Conservation (phyloP, 2,888 invertebrate genomes). For the Sepioteuthis lessoniana region DNA sequence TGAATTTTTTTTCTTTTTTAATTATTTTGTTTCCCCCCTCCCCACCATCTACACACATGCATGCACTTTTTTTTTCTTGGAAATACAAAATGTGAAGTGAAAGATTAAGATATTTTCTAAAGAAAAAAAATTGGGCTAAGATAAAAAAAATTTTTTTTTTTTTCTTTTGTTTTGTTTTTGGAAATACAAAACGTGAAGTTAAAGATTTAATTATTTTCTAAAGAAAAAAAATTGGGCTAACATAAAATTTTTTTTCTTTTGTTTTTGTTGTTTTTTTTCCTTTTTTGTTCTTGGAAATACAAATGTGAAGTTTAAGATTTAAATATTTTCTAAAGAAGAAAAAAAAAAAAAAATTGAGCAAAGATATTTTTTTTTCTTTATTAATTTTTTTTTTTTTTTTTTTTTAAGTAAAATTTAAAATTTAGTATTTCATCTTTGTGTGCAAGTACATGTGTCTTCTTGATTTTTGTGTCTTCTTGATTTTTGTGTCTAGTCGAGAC, state of each 20-base stretch:
- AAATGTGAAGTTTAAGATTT: neutral
- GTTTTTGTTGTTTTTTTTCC: neutral
- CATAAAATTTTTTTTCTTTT: too few species aligned
- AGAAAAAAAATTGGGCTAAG: too few species aligned
- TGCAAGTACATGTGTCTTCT: neutral
- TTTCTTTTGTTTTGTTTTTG: neutral
- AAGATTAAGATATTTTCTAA: neutral
- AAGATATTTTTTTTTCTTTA: neutral
- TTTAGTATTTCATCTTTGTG: slow-evolving; percentile 20
- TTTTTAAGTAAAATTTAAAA: neutral
- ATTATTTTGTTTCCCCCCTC: neutral
- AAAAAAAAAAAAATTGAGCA: neutral
- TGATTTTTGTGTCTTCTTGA: neutral
- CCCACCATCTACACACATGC: neutral
- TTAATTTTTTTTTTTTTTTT: too few species aligned
- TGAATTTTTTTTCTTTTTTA: neutral
- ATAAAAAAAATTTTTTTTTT: too few species aligned
- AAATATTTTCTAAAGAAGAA: neutral
- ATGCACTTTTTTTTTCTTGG: neutral
- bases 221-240: too few species aligned
- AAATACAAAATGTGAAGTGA: neutral
- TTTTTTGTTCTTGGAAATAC: neutral
- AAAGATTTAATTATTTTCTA: neutral
- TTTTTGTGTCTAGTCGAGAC: neutral
- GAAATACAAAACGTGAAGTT: neutral